A percentile compares a stretch with the other conserved stretches of the same genome.
Conservation (phyloP, 2,797 vertebrate species). For the Heliangelus exortis region DNA sequence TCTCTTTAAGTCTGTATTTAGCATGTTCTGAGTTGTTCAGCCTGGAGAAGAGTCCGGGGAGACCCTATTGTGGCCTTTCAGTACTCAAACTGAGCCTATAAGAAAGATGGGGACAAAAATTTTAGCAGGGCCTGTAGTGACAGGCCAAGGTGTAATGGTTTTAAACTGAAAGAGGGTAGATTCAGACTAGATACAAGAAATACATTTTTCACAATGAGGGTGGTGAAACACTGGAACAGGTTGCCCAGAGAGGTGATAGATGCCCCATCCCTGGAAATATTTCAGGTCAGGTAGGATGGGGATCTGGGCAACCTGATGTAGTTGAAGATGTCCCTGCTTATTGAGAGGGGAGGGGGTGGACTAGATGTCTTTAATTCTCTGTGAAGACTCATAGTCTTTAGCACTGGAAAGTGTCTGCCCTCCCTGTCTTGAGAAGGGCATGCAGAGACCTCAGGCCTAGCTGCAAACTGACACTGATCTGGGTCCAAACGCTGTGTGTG, state of each 20-base stretch:
- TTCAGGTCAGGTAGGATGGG: too few relatives aligned
- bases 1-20: neutral
- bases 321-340: neutral
- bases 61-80: neutral
- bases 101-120: too few relatives aligned
- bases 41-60: neutral
- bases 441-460: neutral
- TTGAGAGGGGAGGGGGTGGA: neutral
- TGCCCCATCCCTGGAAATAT: neutral
- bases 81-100: too few relatives aligned
- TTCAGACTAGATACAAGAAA: too few relatives aligned
- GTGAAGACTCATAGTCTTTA: neutral
- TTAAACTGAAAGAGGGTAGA: too few relatives aligned
- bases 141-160: too few relatives aligned
- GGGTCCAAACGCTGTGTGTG: neutral
- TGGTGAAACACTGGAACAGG: too few relatives aligned
- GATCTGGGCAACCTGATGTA: neutral
- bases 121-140: too few relatives aligned
- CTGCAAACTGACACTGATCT: neutral
- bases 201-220: too few relatives aligned
- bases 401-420: neutral
- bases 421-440: neutral
- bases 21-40: neutral
- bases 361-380: neutral
- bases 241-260: too few relatives aligned